Conservation (phyloP, 1,140 invertebrate species). For the Heterodera schachtii region DNA sequence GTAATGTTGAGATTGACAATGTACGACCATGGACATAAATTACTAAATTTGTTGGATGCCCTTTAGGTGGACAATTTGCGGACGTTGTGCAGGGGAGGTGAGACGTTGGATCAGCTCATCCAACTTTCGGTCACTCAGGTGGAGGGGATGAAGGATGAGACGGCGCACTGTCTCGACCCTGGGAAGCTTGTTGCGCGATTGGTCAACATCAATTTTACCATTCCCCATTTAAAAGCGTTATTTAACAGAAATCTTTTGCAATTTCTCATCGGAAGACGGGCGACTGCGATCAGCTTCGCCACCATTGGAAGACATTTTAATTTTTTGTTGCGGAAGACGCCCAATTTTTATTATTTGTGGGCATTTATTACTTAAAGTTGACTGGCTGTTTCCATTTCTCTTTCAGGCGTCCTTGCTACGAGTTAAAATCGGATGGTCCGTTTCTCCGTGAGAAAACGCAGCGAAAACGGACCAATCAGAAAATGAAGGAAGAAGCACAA, state of each 20-base stretch:
- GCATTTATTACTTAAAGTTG: background rate
- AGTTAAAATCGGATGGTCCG: conserved; percentile 14
- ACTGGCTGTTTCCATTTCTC: background rate
- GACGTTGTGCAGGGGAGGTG: conserved; percentile 2
- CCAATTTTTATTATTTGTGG: conserved; percentile 16
- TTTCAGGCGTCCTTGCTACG: conserved; percentile 30
- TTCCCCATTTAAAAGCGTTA: background rate
- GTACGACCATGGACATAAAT: background rate
- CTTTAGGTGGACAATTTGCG: conserved; percentile 9
- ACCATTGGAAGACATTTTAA: conserved; percentile 12
- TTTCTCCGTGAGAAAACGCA: conserved; percentile 17
- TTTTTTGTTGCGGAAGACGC: background rate
- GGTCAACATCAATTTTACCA: background rate
- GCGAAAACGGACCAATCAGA: background rate
- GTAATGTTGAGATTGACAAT: background rate
- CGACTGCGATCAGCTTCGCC: background rate
- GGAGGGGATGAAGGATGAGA: conserved; percentile 24
- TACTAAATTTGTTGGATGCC: background rate
- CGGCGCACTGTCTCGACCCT: conserved; percentile 4
- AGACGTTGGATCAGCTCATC: conserved; percentile 24
- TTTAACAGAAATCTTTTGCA: background rate
- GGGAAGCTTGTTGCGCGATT: conserved; percentile 8
- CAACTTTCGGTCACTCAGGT: conserved; percentile 27
- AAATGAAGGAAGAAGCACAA: background rate
- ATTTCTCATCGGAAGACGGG: conserved; percentile 1